Percentiles rank a stretch among this genome's conserved stretches.
phyloP scores from a whole-genome alignment of 2,888 invertebrate species.

The Acholoe squamosa region DNA sequence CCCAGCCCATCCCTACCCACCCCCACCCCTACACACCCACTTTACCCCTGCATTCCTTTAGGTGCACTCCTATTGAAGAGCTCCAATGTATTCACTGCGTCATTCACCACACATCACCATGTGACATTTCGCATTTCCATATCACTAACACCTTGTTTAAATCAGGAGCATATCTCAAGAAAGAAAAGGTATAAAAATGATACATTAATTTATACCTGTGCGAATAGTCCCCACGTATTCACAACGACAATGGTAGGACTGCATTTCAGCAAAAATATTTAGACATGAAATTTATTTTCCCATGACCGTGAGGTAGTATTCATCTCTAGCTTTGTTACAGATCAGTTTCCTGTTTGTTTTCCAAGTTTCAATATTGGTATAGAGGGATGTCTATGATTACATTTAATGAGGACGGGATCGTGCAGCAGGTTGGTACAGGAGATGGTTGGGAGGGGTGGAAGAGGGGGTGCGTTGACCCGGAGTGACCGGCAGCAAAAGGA shows the following conservation, averaged over 20 bases:
- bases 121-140: not conserved
- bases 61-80: too few relatives aligned
- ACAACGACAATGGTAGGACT: too few relatives aligned
- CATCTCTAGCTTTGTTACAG: too few relatives aligned
- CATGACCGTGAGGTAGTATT: too few relatives aligned
- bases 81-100: not conserved
- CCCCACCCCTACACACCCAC: not conserved
- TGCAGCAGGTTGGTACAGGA: not conserved
- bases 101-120: not conserved
- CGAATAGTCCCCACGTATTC: too few relatives aligned
- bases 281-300: too few relatives aligned
- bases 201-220: too few relatives aligned
- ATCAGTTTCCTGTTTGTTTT: not conserved
- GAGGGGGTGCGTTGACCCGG: slow-evolving; percentile 25
- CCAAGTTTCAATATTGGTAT: not conserved
- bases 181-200: too few relatives aligned
- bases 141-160: not conserved
- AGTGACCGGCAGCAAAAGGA: slow-evolving; percentile 3
- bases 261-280: too few relatives aligned
- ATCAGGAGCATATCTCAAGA: not conserved
- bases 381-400: not conserved
- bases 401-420: not conserved
- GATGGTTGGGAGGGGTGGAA: not conserved
- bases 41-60: too few relatives aligned
- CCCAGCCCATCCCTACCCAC: not conserved